A percentile compares a stretch with the other conserved stretches of the same genome.
These are phyloP conservation scores for Odobenus rosmarus DNA, from an alignment of 2,113 vertebrate species.

Conservation along the genomic window DNA sequence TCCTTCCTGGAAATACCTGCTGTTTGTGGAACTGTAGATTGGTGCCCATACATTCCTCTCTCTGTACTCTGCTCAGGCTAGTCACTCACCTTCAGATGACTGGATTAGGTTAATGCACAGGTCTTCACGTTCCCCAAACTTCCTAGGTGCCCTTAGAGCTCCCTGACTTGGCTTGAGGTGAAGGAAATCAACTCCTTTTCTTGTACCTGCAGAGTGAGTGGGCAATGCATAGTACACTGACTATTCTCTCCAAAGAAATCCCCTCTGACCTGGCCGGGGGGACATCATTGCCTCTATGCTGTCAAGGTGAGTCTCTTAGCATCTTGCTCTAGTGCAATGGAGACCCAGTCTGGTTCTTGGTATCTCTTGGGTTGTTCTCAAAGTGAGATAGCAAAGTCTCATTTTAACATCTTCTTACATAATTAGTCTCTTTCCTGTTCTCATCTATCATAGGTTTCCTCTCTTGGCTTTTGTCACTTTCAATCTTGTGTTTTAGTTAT, in stretches of 20 bases:
- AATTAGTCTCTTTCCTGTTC: slow-evolving; percentile 46
- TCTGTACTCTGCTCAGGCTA: neutral
- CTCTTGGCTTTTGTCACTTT: slow-evolving; percentile 33
- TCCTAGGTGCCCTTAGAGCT: neutral
- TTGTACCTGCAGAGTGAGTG: neutral
- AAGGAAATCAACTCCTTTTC: neutral
- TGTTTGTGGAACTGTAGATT: neutral
- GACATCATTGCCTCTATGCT: neutral
- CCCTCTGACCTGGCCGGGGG: neutral
- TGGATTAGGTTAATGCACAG: neutral
- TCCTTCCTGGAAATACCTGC: neutral
- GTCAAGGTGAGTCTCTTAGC: neutral
- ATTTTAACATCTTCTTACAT: slow-evolving; percentile 45
- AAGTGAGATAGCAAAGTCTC: slow-evolving; percentile 16
- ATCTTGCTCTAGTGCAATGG: neutral
- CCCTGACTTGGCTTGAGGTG: neutral
- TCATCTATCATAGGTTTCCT: slow-evolving; percentile 9
- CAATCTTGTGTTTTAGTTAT: neutral
- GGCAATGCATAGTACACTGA: neutral
- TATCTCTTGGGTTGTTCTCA: neutral
- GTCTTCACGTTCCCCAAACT: neutral
- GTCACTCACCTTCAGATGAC: neutral
- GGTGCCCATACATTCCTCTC: neutral
- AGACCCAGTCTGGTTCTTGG: neutral
- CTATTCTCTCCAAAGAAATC: neutral